phyloP scores from a whole-genome alignment of 2,113 vertebrate species.

The Nesoenas mayeri region DNA sequence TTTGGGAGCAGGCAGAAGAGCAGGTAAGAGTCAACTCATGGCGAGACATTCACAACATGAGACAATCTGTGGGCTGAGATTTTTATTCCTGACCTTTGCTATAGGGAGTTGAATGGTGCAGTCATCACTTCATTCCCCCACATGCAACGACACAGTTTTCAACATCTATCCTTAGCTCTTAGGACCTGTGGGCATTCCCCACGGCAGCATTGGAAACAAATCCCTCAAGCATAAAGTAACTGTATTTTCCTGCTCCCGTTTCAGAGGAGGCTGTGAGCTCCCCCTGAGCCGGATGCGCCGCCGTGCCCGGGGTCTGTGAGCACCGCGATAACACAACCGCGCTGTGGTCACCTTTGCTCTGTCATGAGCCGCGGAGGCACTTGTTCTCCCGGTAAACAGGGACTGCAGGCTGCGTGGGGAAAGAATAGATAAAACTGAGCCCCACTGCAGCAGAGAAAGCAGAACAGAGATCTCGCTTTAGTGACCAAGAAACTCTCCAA shows the following conservation, averaged over 20 bases:
- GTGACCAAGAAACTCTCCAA: background rate
- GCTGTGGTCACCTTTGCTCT: background rate
- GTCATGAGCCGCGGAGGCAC: background rate
- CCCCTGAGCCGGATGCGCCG: background rate
- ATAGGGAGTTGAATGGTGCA: background rate
- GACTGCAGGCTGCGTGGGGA: background rate
- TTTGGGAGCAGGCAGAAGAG: background rate
- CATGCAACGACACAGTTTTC: fast-evolving
- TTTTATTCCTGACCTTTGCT: constrained; percentile 2
- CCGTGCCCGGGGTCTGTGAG: background rate
- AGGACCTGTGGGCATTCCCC: background rate
- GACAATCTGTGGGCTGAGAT: background rate
- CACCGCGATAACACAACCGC: background rate
- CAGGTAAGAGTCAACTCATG: background rate
- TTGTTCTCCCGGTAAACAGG: background rate
- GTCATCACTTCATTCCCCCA: background rate
- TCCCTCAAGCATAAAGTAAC: background rate
- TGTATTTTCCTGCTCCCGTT: background rate
- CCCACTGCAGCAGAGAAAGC: background rate
- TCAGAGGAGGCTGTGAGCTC: background rate
- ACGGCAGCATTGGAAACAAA: background rate
- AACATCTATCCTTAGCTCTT: background rate
- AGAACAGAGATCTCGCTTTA: background rate
- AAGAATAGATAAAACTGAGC: background rate
- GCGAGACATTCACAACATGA: background rate